Conservation (phyloP, 2,888 invertebrate species). For the Horisme vitalbata region DNA sequence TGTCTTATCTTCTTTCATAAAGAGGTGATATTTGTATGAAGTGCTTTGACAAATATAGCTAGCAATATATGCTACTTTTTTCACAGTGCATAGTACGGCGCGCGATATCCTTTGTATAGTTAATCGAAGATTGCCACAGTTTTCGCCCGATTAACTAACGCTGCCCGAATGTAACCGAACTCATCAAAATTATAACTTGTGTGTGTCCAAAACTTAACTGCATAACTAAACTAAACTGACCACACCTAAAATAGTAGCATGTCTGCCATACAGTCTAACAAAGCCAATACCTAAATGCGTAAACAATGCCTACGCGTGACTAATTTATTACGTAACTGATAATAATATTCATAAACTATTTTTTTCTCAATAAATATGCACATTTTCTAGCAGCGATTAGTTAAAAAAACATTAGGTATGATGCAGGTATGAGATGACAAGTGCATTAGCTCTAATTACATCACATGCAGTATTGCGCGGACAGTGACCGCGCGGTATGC, state of each 20-base stretch:
- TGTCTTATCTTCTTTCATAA: too few relatives aligned
- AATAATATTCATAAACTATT: not conserved
- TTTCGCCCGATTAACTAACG: too few relatives aligned
- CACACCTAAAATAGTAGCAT: not conserved
- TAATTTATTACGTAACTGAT: not conserved
- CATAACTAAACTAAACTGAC: too few relatives aligned
- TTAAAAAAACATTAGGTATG: not conserved
- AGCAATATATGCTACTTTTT: too few relatives aligned
- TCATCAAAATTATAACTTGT: too few relatives aligned
- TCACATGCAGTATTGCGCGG: slow-evolving; percentile 23
- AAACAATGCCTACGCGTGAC: not conserved
- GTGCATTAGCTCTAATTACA: slow-evolving; percentile 20
- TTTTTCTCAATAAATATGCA: not conserved
- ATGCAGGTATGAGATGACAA: slow-evolving; percentile 3
- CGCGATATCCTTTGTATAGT: too few relatives aligned
- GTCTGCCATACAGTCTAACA: slow-evolving; percentile 1
- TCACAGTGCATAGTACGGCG: too few relatives aligned
- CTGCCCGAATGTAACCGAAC: too few relatives aligned
- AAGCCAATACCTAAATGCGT: not conserved
- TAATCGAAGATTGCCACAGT: too few relatives aligned
- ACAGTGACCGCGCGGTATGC: slow-evolving; percentile 44
- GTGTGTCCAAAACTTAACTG: too few relatives aligned
- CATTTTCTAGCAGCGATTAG: not conserved
- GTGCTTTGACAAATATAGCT: too few relatives aligned
- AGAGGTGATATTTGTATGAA: too few relatives aligned